Conservation (phyloP, 2,113 vertebrate genomes). For the Perognathus longimembris region DNA sequence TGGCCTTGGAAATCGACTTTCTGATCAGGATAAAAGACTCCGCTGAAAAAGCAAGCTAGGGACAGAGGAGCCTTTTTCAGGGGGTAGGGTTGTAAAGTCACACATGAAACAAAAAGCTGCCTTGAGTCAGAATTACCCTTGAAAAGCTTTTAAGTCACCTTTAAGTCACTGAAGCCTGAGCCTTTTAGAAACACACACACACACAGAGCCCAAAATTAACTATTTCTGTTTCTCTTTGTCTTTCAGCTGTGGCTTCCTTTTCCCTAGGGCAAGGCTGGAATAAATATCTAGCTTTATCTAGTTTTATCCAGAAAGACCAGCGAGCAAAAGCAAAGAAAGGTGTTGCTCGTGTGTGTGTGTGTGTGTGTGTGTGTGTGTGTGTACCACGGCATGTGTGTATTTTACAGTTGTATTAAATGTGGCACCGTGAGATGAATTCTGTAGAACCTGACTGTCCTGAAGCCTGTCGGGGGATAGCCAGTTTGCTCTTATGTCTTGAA, state of each 20-base stretch:
- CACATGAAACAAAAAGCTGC: slow-evolving; percentile 79
- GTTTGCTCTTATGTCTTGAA: slow-evolving; percentile 18
- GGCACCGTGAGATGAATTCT: background rate
- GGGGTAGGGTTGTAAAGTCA: slow-evolving; percentile 78
- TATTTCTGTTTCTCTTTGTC: slow-evolving; percentile 76
- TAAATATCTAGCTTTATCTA: slow-evolving; percentile 25
- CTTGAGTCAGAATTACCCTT: slow-evolving; percentile 78
- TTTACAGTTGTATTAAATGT: background rate
- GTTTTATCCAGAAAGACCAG: background rate
- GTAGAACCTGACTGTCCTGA: background rate
- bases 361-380: background rate
- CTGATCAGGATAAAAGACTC: slow-evolving; percentile 81
- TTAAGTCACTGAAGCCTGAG: slow-evolving; percentile 57
- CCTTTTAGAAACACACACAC: slow-evolving; percentile 56
- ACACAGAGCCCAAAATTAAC: slow-evolving; percentile 67
- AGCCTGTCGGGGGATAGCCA: background rate
- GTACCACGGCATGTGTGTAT: background rate
- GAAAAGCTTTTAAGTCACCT: slow-evolving; percentile 76
- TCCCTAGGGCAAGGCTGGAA: slow-evolving; percentile 24
- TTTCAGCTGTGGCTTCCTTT: slow-evolving; percentile 38
- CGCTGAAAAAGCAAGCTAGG: slow-evolving; percentile 73
- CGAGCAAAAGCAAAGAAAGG: background rate
- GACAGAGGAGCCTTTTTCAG: slow-evolving; percentile 79
- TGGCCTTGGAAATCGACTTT: slow-evolving; percentile 82
- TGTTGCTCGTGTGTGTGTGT: background rate